A percentile compares a stretch with the other conserved stretches of the same genome.
Evolutionary conservation across 2,113 vertebrate species (phyloP).

Genomic region (Ardeotis arabs): DNA sequence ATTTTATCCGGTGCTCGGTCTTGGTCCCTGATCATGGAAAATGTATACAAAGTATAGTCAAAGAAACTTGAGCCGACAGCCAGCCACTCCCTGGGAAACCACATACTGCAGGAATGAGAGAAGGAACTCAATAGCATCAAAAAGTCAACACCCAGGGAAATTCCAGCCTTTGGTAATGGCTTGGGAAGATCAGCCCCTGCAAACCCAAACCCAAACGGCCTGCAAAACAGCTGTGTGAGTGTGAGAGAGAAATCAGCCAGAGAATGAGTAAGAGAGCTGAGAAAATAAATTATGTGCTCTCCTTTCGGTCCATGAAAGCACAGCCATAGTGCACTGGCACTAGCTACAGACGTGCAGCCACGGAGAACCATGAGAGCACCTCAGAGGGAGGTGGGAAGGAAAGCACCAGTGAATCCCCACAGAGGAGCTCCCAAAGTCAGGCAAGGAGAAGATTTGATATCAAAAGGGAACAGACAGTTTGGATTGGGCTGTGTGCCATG

Average conservation of each 20-base stretch:
- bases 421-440: not conserved
- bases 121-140: not conserved
- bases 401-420: not conserved
- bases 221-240: not conserved
- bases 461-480: not conserved
- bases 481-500: not conserved
- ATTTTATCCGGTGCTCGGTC: not conserved
- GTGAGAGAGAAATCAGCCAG: not conserved
- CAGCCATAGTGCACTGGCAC: not conserved
- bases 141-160: conserved; percentile 51
- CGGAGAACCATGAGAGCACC: not conserved
- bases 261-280: not conserved
- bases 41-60: not conserved
- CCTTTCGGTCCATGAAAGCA: not conserved
- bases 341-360: not conserved
- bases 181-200: not conserved
- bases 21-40: not conserved
- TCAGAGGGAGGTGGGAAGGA: not conserved
- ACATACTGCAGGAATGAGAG: not conserved
- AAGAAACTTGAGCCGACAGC: conserved; percentile 6
- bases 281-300: not conserved
- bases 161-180: not conserved
- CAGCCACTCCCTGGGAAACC: conserved; percentile 61
- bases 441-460: not conserved
- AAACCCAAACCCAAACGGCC: not conserved